A percentile compares a stretch with the other conserved stretches of the same genome.
Conservation (phyloP, 1,140 invertebrate species). For the Sesamia nonagrioides region DNA sequence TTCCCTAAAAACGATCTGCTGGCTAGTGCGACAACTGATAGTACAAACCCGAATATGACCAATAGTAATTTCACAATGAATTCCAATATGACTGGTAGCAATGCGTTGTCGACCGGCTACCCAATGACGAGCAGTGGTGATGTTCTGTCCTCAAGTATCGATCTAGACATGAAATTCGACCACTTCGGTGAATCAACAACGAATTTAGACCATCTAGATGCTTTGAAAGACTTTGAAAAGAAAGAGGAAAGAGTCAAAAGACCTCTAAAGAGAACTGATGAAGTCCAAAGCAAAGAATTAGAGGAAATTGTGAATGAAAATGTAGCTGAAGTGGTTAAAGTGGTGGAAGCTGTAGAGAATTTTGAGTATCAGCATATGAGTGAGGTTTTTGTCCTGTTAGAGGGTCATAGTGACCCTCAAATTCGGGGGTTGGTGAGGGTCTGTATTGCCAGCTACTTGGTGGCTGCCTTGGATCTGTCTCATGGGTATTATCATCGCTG, state of each 20-base stretch:
- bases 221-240: constrained; percentile 60
- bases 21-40: constrained; percentile 78
- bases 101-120: constrained; percentile 79
- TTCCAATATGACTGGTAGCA: constrained; percentile 83
- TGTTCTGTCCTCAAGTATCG: constrained; percentile 81
- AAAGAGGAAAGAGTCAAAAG: constrained; percentile 60
- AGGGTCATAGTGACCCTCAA: constrained; percentile 93
- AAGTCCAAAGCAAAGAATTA: constrained; percentile 57
- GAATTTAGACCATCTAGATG: constrained; percentile 72
- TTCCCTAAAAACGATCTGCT: constrained; percentile 69
- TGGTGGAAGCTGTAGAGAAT: constrained; percentile 57
- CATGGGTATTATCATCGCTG: constrained; percentile 88
- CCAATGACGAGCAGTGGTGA: constrained; percentile 84
- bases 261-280: constrained; percentile 63
- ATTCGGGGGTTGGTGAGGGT: constrained; percentile 92
- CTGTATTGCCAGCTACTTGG: constrained; percentile 91
- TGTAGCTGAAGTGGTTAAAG: constrained; percentile 51
- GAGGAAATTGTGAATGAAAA: constrained; percentile 24
- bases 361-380: constrained; percentile 88
- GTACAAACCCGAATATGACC: constrained; percentile 81
- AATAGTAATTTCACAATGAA: constrained; percentile 84
- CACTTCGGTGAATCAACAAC: constrained; percentile 84
- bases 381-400: constrained; percentile 91
- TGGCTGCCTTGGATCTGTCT: constrained; percentile 88
- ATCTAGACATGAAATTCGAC: constrained; percentile 87